Evolutionary conservation across 2,888 invertebrate species (phyloP).

Genomic region (Acronicta aceris): DNA sequence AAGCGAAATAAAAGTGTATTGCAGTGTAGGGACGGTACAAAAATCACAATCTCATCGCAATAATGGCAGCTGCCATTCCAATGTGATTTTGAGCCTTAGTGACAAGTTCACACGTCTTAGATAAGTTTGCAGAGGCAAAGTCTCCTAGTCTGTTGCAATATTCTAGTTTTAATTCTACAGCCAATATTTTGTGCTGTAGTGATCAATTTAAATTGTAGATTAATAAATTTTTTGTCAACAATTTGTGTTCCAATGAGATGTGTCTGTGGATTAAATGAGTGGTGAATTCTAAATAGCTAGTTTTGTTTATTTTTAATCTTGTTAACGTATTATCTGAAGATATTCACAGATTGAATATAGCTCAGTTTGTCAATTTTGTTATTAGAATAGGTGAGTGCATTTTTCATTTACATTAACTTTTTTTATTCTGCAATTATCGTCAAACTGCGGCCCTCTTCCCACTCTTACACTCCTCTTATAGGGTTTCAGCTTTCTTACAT

Average conservation of each 20-base stretch:
- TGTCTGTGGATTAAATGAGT: constrained; percentile 22
- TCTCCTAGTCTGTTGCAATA: constrained; percentile 20
- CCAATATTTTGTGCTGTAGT: constrained; percentile 4
- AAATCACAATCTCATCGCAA: background rate
- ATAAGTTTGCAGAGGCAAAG: background rate
- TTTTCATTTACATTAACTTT: too few relatives aligned
- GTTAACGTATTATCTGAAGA: background rate
- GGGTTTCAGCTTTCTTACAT: too few relatives aligned
- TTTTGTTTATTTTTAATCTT: background rate
- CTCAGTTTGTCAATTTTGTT: too few relatives aligned
- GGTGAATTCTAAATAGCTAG: background rate
- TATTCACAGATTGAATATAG: too few relatives aligned
- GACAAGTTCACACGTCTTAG: too few relatives aligned
- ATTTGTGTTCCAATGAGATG: constrained; percentile 14
- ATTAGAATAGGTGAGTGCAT: too few relatives aligned
- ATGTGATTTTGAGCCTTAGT: too few relatives aligned
- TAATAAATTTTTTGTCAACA: constrained; percentile 15
- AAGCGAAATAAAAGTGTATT: background rate
- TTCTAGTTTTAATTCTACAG: background rate
- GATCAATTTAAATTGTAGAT: constrained; percentile 5
- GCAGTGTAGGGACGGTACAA: background rate
- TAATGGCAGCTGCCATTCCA: too few relatives aligned
- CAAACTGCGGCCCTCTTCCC: too few relatives aligned
- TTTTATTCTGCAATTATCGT: too few relatives aligned
- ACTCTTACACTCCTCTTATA: too few relatives aligned